Evolutionary conservation across 1,140 invertebrate species (phyloP).

Genomic region (Drosophila mauritiana): DNA sequence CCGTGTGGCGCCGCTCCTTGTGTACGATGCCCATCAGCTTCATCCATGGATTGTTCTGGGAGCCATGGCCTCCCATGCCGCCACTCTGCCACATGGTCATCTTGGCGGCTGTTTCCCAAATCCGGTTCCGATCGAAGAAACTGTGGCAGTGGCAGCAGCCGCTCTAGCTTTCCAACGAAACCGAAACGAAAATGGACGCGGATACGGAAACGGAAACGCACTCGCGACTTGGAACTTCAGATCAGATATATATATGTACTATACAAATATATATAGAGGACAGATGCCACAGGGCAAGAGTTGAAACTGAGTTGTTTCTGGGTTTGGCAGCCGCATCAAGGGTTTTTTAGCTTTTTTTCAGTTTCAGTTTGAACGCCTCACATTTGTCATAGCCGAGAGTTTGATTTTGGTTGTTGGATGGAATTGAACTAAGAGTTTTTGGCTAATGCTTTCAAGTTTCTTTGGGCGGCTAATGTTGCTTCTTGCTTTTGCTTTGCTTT

Average conservation of each 20-base stretch:
- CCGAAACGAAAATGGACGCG: background rate
- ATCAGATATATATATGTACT: background rate
- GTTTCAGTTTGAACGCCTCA: slow-evolving; percentile 10
- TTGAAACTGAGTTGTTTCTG: slow-evolving; percentile 17
- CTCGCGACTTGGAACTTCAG: slow-evolving; percentile 26
- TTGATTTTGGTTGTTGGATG: slow-evolving; percentile 56
- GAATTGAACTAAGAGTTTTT: slow-evolving; percentile 64
- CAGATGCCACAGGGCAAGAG: slow-evolving; percentile 16
- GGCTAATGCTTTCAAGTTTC: slow-evolving; percentile 35
- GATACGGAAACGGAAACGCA: slow-evolving; percentile 8
- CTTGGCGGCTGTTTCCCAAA: slow-evolving; percentile 58
- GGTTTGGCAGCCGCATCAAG: slow-evolving; percentile 24
- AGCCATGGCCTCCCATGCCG: slow-evolving; percentile 88
- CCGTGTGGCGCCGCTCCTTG: slow-evolving; percentile 88
- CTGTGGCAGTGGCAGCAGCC: slow-evolving; percentile 31
- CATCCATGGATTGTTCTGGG: slow-evolving; percentile 93
- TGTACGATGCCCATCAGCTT: slow-evolving; percentile 93
- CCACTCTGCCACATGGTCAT: slow-evolving; percentile 91
- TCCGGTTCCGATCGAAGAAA: slow-evolving; percentile 6
- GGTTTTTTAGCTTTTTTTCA: background rate
- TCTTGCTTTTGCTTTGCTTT: slow-evolving; percentile 46
- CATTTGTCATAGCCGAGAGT: slow-evolving; percentile 15
- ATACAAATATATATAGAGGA: slow-evolving; percentile 1
- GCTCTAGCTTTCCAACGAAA: slow-evolving; percentile 11
- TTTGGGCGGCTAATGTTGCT: slow-evolving; percentile 81